Evolutionary conservation across 2,797 vertebrate species (phyloP), one percentile per base, ranked within the genome.

Genomic region (Pelodytes ibericus): DNA sequence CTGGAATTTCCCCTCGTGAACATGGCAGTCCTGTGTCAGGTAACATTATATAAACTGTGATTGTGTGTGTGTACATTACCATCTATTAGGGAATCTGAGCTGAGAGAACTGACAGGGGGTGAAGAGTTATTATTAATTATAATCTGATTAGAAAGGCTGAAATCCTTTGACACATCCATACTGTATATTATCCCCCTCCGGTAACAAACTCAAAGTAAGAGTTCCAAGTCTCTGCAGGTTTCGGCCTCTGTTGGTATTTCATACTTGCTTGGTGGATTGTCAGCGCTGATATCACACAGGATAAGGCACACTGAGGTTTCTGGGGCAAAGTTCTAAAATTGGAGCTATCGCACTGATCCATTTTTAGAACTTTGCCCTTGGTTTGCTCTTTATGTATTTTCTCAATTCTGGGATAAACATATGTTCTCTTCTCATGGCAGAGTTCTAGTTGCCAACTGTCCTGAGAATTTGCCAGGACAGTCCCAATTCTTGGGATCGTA

Each of bases 41-140:
- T 20, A 53, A 7, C 22, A 44, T 53, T 53, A 53, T 53, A 53
- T 53, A 53, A 53, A 24, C 49, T 53, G 44, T 47, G 31, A 36
- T 6, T 10, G 30, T 36, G 31, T 5, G 39, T n/a, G 49, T 26
- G 27, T 26, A 49, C 4, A 25, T n/a, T n/a, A n/a, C n/a, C n/a
- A 24, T 16, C 57, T 71, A 20, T 72, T 15, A 53, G 33, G 59
- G 39, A 63, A 72, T 63, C 13, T 36, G 3, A 41, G 22, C 27
- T 25, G 18, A 63, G 24, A 22, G 58, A 49, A 15, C 59, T 64
- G 44, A 39, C 57, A 61, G 20, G 11, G 10, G 41, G 3, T 33
- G 58, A 57, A 20, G 57, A 31, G 18, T 27, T 39, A 64, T 27
- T 39, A 64, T 58, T 66, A 72, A 49, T 57, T 33, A 33, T 72